Evolutionary conservation across 1,140 invertebrate species (phyloP), one percentile per base, ranked within the genome.

Genomic region (Adelges cooleyi): DNA sequence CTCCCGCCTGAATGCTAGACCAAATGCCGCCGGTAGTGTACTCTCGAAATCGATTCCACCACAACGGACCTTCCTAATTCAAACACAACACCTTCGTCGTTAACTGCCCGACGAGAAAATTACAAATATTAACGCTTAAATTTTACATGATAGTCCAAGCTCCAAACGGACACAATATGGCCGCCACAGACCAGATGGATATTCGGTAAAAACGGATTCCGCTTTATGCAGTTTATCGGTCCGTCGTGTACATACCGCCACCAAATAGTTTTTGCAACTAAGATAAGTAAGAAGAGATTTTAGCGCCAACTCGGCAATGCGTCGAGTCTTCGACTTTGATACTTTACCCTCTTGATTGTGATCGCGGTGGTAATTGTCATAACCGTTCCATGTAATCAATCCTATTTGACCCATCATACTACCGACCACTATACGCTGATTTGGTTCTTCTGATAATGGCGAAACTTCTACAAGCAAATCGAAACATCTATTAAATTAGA

Each of bases 321-420:
- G n/a, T n/a, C n/a, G n/a, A n/a, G n/a, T n/a, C n/a, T n/a, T n/a
- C n/a, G n/a, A n/a, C n/a, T n/a, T n/a, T n/a, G n/a, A n/a, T n/a
- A n/a, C n/a, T 38, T 38, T n/a, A 62, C 56, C 56, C 44, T 62
- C 56, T n/a, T 29, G 11, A 3, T 62, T 62, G 29, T 20, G 25
- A 9, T 23, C 42, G 8, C 20, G 6, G 6, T 62, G 25, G 13
- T 33, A 0, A 15, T n/a, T 15, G 3, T 62, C 42, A 18, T 46
- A 29, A 62, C 56, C 56, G 10, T 62, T n/a, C 56, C 56, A 62
- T 15, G 56, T 62, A 17, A 62, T 17, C 6, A 62, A 23, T 44
- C 56, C 56, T 11, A 62, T n/a, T 22, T 62, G 42, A 20, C 56
- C 56, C 56, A 62, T 48, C 25, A 62, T 62, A 62, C 17, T 62